Conservation (phyloP, 2,113 vertebrate species). For the Clarias batrachus region DNA sequence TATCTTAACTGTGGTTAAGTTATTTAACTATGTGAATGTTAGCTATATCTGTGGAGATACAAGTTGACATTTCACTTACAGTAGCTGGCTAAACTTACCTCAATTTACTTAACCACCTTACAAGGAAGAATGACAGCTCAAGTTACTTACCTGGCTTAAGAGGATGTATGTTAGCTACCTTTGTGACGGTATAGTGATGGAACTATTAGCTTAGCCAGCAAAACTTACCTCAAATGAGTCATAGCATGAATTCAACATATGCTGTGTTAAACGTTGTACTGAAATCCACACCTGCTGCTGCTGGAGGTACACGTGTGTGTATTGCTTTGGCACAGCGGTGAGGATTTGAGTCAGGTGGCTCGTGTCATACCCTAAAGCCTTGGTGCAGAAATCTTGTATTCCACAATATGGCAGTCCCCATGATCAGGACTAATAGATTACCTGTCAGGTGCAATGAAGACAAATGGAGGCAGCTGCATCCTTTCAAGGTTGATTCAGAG, state of each 20-base stretch:
- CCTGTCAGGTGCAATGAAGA: conserved; percentile 58
- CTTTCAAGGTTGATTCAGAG: conserved; percentile 55
- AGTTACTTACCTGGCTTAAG: neutral
- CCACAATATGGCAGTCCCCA: conserved; percentile 44
- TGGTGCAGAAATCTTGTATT: conserved; percentile 39
- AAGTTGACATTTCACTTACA: neutral
- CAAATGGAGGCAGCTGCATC: conserved; percentile 52
- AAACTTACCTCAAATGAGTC: neutral
- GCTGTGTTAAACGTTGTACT: neutral
- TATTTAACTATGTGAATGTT: too few species aligned
- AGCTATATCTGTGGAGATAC: neutral
- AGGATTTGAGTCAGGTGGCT: conserved; percentile 31
- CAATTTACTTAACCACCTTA: too few species aligned
- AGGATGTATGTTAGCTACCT: neutral
- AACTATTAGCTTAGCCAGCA: too few species aligned
- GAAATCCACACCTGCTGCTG: neutral
- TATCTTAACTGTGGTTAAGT: too few species aligned
- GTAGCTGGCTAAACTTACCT: neutral
- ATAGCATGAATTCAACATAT: neutral
- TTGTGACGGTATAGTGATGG: too few species aligned
- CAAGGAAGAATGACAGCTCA: too few species aligned
- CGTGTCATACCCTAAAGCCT: conserved; percentile 39
- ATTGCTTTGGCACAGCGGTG: neutral
- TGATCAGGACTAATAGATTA: conserved; percentile 59
- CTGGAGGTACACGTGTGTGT: neutral